Percentiles rank a stretch among this genome's conserved stretches.
Evolutionary conservation across 23 tunicate genomes (phyloP).

Genomic region (Ascidia mentula): DNA sequence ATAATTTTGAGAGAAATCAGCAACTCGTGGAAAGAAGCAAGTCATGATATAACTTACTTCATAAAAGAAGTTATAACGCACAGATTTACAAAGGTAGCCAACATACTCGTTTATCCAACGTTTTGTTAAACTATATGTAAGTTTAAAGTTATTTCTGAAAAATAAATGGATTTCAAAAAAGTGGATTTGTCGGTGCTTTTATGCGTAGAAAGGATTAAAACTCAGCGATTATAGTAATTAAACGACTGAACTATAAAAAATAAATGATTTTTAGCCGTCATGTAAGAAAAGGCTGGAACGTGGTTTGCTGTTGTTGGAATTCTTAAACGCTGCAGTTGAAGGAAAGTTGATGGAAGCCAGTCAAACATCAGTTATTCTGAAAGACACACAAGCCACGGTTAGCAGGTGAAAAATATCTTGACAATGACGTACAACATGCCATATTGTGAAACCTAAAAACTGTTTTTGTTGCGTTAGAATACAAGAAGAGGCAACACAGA

Average conservation of each 20-base stretch:
- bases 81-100: slow-evolving; percentile 50
- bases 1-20: slow-evolving; percentile 33
- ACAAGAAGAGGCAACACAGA: slow-evolving; percentile 33
- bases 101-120: too few species aligned
- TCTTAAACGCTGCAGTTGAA: slow-evolving; percentile 48
- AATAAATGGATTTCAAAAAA: too few species aligned
- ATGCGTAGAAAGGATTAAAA: too few species aligned
- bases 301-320: slow-evolving; percentile 54
- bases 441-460: not conserved
- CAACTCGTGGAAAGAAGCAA: slow-evolving; percentile 64
- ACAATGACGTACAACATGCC: not conserved
- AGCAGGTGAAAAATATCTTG: slow-evolving; percentile 3
- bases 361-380: slow-evolving; percentile 2
- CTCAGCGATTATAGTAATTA: too few species aligned
- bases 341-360: slow-evolving; percentile 39
- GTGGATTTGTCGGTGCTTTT: too few species aligned
- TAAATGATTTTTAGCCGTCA: slow-evolving; percentile 34
- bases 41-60: slow-evolving; percentile 40
- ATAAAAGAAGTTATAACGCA: slow-evolving; percentile 44
- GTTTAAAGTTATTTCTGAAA: too few species aligned
- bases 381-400: slow-evolving; percentile 27
- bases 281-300: slow-evolving; percentile 42
- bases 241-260: too few species aligned
- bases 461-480: slow-evolving; percentile 6
- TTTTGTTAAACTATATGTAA: too few species aligned